A percentile compares a stretch with the other conserved stretches of the same genome.
phyloP scores from a whole-genome alignment of 2,113 vertebrate genomes.

The Lota lota region DNA sequence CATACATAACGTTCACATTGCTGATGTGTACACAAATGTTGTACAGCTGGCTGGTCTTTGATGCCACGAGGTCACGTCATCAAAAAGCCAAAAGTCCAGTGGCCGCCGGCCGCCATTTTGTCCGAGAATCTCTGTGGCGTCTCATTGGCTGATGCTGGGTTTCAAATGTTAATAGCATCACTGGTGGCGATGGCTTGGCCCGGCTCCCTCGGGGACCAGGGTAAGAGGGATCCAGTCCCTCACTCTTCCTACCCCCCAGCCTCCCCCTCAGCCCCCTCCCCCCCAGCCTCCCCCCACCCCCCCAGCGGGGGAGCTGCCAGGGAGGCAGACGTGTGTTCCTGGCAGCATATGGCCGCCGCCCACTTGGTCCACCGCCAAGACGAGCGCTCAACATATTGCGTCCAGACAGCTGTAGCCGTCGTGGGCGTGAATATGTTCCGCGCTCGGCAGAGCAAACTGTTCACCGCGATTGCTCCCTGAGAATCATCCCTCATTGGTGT shows the following conservation, averaged over 20 bases:
- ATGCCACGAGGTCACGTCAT: no score
- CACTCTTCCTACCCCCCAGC: no score
- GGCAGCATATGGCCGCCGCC: constrained; percentile 89
- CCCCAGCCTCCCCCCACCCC: no score
- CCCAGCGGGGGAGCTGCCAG: constrained; percentile 31
- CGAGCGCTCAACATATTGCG: constrained; percentile 67
- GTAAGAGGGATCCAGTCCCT: no score
- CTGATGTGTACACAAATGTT: no score
- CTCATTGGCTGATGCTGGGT: background rate
- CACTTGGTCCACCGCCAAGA: constrained; percentile 59
- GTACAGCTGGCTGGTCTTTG: no score
- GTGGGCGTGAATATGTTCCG: constrained; percentile 44
- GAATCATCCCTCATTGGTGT: no score
- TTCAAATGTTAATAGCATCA: constrained; percentile 13
- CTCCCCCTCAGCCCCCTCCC: no score
- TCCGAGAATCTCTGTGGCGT: background rate
- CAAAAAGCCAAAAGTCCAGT: no score
- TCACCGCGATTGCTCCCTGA: no score
- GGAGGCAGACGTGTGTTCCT: constrained; percentile 77
- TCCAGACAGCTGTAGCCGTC: constrained; percentile 66
- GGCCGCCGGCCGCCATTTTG: background rate
- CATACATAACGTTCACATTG: no score
- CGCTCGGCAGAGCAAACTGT: constrained; percentile 5
- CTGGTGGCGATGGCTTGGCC: constrained; percentile 28
- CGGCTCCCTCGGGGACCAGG: background rate